These are phyloP conservation scores for Drosophila kokeensis DNA, from an alignment of 2,888 invertebrate species.

Conservation along the genomic window DNA sequence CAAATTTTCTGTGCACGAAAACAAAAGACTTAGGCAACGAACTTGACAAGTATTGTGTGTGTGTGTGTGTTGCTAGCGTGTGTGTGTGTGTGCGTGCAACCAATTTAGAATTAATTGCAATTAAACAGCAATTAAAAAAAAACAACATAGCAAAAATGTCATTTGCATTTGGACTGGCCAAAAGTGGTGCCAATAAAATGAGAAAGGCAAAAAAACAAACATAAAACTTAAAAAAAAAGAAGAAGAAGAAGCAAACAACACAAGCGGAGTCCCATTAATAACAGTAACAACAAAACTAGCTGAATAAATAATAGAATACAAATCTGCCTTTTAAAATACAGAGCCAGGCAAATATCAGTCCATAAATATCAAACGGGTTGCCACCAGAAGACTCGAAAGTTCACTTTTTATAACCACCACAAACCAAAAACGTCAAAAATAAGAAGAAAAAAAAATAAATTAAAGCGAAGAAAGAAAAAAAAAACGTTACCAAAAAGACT, in stretches of 20 bases:
- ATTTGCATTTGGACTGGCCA: slow-evolving; percentile 46
- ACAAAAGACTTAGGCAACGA: slow-evolving; percentile 76
- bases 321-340: slow-evolving; percentile 51
- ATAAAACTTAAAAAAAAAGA: slow-evolving; percentile 49
- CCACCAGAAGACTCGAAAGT: slow-evolving; percentile 71
- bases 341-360: slow-evolving; percentile 58
- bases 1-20: slow-evolving; percentile 30
- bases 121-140: slow-evolving; percentile 50
- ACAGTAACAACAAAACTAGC: slow-evolving; percentile 59
- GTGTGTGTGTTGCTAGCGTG: not conserved
- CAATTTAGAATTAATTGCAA: slow-evolving; percentile 66
- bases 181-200: slow-evolving; percentile 54
- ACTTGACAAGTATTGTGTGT: slow-evolving; percentile 40
- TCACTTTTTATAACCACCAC: slow-evolving; percentile 63
- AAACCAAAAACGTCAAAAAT: slow-evolving; percentile 13
- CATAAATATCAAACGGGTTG: slow-evolving; percentile 77
- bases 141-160: slow-evolving; percentile 17
- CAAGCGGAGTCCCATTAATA: slow-evolving; percentile 58
- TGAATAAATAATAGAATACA: slow-evolving; percentile 69
- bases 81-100: slow-evolving; percentile 41
- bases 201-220: slow-evolving; percentile 68
- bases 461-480: slow-evolving; percentile 32
- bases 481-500: slow-evolving; percentile 7
- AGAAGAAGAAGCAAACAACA: slow-evolving; percentile 19
- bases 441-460: slow-evolving; percentile 16